phyloP scores from a whole-genome alignment of 2,113 vertebrate species.

The Microtus pennsylvanicus region DNA sequence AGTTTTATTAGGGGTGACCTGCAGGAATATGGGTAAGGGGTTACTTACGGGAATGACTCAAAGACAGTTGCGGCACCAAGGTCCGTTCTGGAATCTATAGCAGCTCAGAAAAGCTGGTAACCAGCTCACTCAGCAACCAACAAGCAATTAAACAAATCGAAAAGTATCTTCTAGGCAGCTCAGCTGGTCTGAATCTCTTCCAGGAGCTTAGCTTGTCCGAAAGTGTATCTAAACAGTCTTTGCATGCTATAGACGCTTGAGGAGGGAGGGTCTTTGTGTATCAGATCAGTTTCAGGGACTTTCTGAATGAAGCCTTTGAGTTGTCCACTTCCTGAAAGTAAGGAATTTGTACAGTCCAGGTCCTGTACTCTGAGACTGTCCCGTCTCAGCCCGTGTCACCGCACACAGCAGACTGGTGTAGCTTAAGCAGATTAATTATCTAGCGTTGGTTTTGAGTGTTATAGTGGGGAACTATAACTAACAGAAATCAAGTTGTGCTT shows the following conservation, averaged over 20 bases:
- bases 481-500: slow-evolving; percentile 37
- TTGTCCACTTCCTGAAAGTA: neutral
- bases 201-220: neutral
- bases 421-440: neutral
- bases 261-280: neutral
- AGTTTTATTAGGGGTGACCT: neutral
- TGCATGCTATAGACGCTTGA: neutral
- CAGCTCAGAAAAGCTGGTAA: neutral
- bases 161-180: neutral
- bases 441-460: slow-evolving; percentile 14
- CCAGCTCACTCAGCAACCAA: neutral
- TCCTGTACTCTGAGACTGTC: neutral
- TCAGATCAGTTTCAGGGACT: neutral
- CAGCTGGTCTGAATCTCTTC: neutral
- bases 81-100: neutral
- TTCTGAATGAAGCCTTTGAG: neutral
- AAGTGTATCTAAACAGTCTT: neutral
- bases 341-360: neutral
- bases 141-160: neutral
- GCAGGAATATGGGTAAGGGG: neutral
- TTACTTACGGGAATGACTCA: neutral
- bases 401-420: neutral
- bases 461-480: neutral
- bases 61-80: neutral
- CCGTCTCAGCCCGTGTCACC: neutral